Evolutionary conservation across 2,113 vertebrate species (phyloP), one percentile per base, ranked within the genome.

Genomic region (Pyrgilauda ruficollis): DNA sequence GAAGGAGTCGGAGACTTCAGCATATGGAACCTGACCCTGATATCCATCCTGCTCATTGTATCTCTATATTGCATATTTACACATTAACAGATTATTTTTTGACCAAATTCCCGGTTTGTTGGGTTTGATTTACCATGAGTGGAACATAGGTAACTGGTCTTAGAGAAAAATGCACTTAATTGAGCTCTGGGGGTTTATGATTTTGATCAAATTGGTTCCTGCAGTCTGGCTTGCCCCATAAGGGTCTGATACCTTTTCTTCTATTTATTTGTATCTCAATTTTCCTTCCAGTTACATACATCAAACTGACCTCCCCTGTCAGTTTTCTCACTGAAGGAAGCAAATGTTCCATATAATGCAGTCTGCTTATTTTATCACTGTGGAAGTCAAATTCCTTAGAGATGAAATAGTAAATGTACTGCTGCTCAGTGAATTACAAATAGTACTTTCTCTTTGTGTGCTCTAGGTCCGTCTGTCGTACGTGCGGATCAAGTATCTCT

Each of bases 401-500:
- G 92, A 52, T 85, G 47, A 43, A 72, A 63, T 37, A 68, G 30
- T 50, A 67, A 78, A 55, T 94, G 83, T 70, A 85, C 44, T 85
- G 43, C 33, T 94, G 63, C 86, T 89, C 56, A 89, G 79, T 94
- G 70, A 89, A 56, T 96, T 81, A 87, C 55, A 43, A 59, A 73
- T 33, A 73, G 3, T 95, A 30, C 52, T 97, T 91, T 96, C 81
- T 83, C 67, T 94, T 28, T 94, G 39, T 95, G 16, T 95, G 81
- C 59, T 69, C 52, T 94, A 99, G 99, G 98, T 98, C 93, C 98
- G 98, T 82, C 98, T 99, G 93, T 99, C 99, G 13, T 99, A 99
- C 53, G 95, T 99, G 63, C 98, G 98, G 73, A 98, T 99, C 98
- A 99, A 99, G 97, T 99, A 99, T 94, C 98, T 99, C 94, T 99